Evolutionary conservation across 2,888 invertebrate genomes (phyloP), one percentile per base, ranked within the genome.

Genomic region (Osedax frankpressi): DNA sequence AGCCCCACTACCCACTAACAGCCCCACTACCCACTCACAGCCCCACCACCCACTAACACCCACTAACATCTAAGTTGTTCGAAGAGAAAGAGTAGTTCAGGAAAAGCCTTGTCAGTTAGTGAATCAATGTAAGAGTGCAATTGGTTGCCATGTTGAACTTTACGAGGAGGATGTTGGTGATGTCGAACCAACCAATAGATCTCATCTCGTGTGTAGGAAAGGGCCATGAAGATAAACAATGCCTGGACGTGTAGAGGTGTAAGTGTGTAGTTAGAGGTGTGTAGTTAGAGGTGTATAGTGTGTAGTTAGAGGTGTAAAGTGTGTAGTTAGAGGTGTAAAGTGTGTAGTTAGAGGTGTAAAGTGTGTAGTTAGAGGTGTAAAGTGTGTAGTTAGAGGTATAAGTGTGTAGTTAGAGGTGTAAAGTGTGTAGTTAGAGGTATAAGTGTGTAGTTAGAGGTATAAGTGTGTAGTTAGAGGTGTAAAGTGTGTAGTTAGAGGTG

Each of bases 51-150:
- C n/a, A n/a, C n/a, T n/a, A n/a, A n/a, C n/a, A n/a, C n/a, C n/a
- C 26, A 74, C 77, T 74, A 76, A 83, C 83, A 93, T 80, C 97
- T 88, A 71, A 99, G 85, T 84, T 99, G 98, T 84, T 97, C 95
- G 90, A 98, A 96, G 82, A 97, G 95, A 82, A 97, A 98, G 6
- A 99, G 86, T 67, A 99, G 86, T 84, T 99, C 98, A 0, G 98
- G 97, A 26, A 44, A 19, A 11, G 44, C 44, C 44, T 44, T 44
- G 19, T 44, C 44, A 19, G 44, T 44, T 6, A 44, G 44, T 6
- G 44, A 44, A 11, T 44, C 44, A 6, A 6, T 44, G 19, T 44
- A 44, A 44, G 44, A 6, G 19, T 44, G 44, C 11, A 6, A 11
- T 19, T 6, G 19, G 44, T 44, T 44, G 19, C 44, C 44, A 6